phyloP scores from a whole-genome alignment of 2,797 vertebrate genomes.

The Sebastiscus tertius region DNA sequence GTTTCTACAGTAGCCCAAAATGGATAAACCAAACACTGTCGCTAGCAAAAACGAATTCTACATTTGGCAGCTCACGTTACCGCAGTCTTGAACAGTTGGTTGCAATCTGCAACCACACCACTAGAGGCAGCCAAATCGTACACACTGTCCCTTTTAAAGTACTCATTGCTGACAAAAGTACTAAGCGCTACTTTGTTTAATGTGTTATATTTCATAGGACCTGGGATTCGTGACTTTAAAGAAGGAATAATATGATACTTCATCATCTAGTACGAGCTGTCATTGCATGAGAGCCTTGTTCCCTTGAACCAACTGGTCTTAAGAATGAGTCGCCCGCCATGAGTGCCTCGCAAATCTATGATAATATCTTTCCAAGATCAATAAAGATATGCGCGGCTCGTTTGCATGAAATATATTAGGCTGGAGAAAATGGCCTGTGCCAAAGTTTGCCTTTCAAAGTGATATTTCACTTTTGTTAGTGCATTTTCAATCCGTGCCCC shows the following conservation, averaged over 20 bases:
- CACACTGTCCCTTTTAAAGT: background rate
- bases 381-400: slow-evolving; percentile 50
- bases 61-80: too few relatives aligned
- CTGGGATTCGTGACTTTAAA: background rate
- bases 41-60: too few relatives aligned
- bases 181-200: background rate
- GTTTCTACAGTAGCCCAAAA: too few relatives aligned
- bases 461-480: slow-evolving; percentile 56
- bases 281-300: slow-evolving; percentile 9
- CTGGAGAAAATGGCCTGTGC: slow-evolving; percentile 23
- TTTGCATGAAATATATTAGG: slow-evolving; percentile 63
- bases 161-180: background rate
- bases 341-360: slow-evolving; percentile 43
- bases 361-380: slow-evolving; percentile 51
- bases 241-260: slow-evolving; percentile 1
- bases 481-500: slow-evolving; percentile 26
- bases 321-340: slow-evolving; percentile 16
- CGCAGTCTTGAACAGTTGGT: too few relatives aligned
- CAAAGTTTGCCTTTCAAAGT: slow-evolving; percentile 46
- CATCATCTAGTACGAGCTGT: background rate
- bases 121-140: background rate
- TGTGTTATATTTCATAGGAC: background rate
- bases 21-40: too few relatives aligned
- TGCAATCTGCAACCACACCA: too few relatives aligned
- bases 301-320: slow-evolving; percentile 8